A percentile compares a stretch with the other conserved stretches of the same genome.
phyloP scores from a whole-genome alignment of 2,797 vertebrate genomes.

The Dipus sagitta region DNA sequence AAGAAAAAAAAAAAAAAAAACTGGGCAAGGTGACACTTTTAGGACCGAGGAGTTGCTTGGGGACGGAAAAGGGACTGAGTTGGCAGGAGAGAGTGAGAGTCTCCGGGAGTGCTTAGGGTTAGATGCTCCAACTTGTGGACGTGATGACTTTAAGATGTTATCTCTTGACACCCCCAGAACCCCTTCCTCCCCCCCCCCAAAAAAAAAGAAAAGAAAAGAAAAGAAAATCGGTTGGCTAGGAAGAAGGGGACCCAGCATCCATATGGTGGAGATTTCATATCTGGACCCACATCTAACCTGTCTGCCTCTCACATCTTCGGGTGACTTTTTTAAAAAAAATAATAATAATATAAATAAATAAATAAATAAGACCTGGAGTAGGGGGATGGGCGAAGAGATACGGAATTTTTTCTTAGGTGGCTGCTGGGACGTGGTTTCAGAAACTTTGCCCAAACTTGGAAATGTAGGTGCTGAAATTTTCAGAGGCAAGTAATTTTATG shows the following conservation, averaged over 20 bases:
- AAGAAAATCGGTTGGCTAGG: conserved; percentile 39
- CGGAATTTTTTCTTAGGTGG: conserved; percentile 71
- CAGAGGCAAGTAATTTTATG: conserved; percentile 73
- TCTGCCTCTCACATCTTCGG: conserved; percentile 50
- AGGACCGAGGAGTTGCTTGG: conserved; percentile 50
- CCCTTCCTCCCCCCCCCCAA: neutral
- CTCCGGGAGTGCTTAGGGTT: conserved; percentile 57
- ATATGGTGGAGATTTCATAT: conserved; percentile 57
- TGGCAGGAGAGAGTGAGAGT: conserved; percentile 51
- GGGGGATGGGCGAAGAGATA: neutral
- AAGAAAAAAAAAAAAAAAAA: neutral
- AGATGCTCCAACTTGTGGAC: conserved; percentile 70
- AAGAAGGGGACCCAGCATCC: conserved; percentile 66
- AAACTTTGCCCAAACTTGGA: conserved; percentile 85
- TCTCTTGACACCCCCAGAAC: conserved; percentile 40
- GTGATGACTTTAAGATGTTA: conserved; percentile 73
- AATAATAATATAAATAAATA: too few relatives aligned
- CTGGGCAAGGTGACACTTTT: conserved; percentile 76
- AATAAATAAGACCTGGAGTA: conserved; percentile 10
- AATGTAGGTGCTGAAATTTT: conserved; percentile 77
- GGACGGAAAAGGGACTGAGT: conserved; percentile 58
- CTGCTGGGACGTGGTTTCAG: conserved; percentile 75
- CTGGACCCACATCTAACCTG: conserved; percentile 61
- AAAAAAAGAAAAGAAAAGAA: too few relatives aligned
- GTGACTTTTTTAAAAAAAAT: conserved; percentile 21